A percentile compares a stretch with the other conserved stretches of the same genome.
These are phyloP conservation scores for Caenorhabditis doughertyi DNA, from an alignment of 2,888 invertebrate species.

Conservation along the genomic window DNA sequence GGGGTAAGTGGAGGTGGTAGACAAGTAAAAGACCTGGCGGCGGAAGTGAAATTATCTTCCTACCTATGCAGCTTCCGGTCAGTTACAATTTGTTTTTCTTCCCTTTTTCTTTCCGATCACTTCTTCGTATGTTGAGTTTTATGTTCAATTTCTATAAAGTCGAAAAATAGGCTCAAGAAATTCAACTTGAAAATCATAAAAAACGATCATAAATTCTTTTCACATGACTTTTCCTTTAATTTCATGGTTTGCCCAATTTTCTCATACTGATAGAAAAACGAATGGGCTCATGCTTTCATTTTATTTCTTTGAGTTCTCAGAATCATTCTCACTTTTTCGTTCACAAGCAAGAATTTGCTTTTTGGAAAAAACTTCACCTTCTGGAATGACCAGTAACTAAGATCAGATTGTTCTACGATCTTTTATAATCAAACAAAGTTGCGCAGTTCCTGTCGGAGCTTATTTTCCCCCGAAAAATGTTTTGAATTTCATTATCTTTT, in stretches of 20 bases:
- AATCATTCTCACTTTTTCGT: neutral
- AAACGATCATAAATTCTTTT: neutral
- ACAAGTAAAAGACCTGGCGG: conserved; percentile 13
- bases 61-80: conserved; percentile 53
- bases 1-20: conserved; percentile 33
- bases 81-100: conserved; percentile 56
- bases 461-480: conserved; percentile 17
- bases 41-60: conserved; percentile 55
- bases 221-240: neutral
- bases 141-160: neutral
- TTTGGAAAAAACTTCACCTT: neutral
- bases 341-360: neutral
- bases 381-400: conserved; percentile 17
- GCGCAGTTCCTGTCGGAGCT: neutral
- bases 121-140: conserved; percentile 28
- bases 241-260: neutral
- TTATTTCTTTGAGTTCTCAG: neutral
- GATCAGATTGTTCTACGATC: conserved; percentile 26
- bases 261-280: neutral
- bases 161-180: too few species aligned
- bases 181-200: neutral
- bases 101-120: conserved; percentile 8
- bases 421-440: conserved; percentile 12
- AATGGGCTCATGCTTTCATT: neutral
- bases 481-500: conserved; percentile 9